A percentile compares a stretch with the other conserved stretches of the same genome.
These are phyloP conservation scores for Hylaeus anthracinus DNA, from an alignment of 1,140 invertebrate genomes.

Conservation along the genomic window DNA sequence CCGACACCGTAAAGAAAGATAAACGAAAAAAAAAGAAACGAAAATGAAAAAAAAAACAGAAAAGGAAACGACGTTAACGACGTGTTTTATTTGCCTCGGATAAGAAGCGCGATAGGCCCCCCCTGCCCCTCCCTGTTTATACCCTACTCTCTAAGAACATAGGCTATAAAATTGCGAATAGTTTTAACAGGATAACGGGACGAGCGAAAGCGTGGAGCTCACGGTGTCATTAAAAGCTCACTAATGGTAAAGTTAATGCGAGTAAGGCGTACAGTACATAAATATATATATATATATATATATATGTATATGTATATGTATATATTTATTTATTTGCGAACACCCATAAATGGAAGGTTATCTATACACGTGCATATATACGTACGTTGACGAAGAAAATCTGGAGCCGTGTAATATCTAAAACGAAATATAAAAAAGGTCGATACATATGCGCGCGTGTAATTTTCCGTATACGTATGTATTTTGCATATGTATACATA, in stretches of 20 bases:
- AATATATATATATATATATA: no score
- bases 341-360: neutral
- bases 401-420: no score
- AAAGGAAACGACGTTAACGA: conserved; percentile 15
- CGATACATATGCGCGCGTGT: conserved; percentile 48
- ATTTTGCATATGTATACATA: conserved; percentile 11
- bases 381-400: conserved; percentile 16
- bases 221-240: conserved; percentile 25
- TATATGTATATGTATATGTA: no score
- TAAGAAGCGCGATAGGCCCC: conserved; percentile 11
- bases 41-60: no score
- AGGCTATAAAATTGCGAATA: conserved; percentile 46
- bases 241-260: conserved; percentile 41
- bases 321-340: conserved; percentile 9
- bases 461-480: conserved; percentile 31
- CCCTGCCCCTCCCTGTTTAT: conserved; percentile 30
- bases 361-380: conserved; percentile 23
- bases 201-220: conserved; percentile 28
- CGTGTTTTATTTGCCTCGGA: conserved; percentile 30
- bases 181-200: conserved; percentile 51
- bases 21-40: no score
- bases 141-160: conserved; percentile 24
- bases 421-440: neutral
- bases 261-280: conserved; percentile 29
- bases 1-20: neutral